Conservation (phyloP, 2,888 invertebrate genomes). For the Dasypogon diadema region DNA sequence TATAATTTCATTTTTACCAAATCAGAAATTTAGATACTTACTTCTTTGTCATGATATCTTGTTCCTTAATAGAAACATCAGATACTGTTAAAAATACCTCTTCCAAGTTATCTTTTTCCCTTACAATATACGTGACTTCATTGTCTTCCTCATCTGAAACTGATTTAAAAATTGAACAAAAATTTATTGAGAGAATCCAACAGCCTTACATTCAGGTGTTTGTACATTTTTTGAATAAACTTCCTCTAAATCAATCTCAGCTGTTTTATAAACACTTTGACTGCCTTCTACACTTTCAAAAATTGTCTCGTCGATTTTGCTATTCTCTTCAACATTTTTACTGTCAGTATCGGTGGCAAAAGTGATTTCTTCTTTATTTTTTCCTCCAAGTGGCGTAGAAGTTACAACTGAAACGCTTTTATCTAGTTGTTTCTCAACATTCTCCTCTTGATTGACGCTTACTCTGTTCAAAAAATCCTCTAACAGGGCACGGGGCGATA, state of each 20-base stretch:
- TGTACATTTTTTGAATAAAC: constrained; percentile 59
- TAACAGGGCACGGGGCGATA: constrained; percentile 61
- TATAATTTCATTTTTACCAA: no score
- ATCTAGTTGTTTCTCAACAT: neutral
- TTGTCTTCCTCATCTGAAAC: constrained; percentile 68
- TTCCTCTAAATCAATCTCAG: constrained; percentile 55
- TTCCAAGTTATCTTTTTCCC: constrained; percentile 63
- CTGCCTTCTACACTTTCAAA: constrained; percentile 57
- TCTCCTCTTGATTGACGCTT: constrained; percentile 36
- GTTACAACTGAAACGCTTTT: constrained; percentile 27
- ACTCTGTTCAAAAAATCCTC: constrained; percentile 63
- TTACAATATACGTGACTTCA: constrained; percentile 65
- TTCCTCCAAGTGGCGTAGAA: constrained; percentile 61
- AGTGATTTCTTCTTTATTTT: constrained; percentile 2
- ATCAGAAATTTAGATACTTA: constrained; percentile 60
- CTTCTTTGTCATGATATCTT: constrained; percentile 68
- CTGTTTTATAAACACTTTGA: constrained; percentile 57
- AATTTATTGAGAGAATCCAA: neutral
- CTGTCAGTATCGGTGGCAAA: constrained; percentile 44
- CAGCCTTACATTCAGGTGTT: constrained; percentile 57
- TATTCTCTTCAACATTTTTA: constrained; percentile 7
- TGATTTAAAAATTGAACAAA: constrained; percentile 49
- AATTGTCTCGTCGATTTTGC: neutral
- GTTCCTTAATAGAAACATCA: constrained; percentile 70
- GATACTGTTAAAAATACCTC: constrained; percentile 70